Base-by-base conservation (phyloP, 64 coral and sea anemone species). In the Montipora sp. region DNA sequence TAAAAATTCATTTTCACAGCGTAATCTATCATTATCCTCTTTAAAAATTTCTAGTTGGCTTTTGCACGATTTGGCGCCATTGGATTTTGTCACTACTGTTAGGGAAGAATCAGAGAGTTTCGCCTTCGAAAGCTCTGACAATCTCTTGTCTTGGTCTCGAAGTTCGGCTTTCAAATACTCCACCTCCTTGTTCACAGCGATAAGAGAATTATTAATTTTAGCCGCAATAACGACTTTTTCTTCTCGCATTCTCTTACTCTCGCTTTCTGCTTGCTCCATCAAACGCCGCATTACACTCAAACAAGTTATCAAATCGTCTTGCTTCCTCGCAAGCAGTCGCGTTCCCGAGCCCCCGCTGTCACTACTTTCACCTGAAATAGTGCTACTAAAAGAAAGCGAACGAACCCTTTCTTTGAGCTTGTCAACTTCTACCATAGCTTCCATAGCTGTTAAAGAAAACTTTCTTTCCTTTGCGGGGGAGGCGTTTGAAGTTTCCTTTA, bases 261-360 rank as follows among this genome's bases (percentile, higher is more conserved):
- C 98, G 75, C 83, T 81, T 80, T 99, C 98, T 36, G 98, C 95
- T 48, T 99, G 94, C 75, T 99, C 98, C 98, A 99, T 99, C 19
- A 99, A 90, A 45, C 98, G 69, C 51, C 98, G 73, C 98, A 99
- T 99, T 24, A 99, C 98, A 27, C 91, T 87, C 79, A 99, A 86
- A 78, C 98, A 99, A 48, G 89, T 90, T 13, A 96, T 91, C 46
- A 99, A 79, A 91, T 99, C 98, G 81, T 99, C 94, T 70, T 98
- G 95, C 74, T 94, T 98, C 50, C 89, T 93, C 80, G 80, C 95
- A 14, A 98, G 92, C n/a, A 89, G 87, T 49, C 82, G 61, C 12
- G 60, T 73, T 49, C 36, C 79, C 8, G 87, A 89, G 89, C 93
- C 78, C 11, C 87, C 87, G 59, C 77, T 76, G n/a, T 80, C 78